These are phyloP conservation scores for Thecophora atra DNA, from an alignment of 2,888 invertebrate genomes.

Conservation along the genomic window DNA sequence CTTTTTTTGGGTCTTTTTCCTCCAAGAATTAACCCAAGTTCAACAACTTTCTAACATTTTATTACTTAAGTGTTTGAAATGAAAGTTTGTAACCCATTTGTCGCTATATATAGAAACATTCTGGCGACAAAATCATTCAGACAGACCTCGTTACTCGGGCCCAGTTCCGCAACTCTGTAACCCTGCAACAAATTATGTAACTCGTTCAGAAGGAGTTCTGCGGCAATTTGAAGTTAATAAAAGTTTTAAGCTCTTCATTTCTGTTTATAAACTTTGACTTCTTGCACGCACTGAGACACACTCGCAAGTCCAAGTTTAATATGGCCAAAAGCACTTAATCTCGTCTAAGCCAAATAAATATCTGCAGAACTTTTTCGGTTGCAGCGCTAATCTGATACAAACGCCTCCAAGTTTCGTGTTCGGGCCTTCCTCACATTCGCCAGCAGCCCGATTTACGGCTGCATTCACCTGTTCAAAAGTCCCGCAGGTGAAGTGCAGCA, in stretches of 20 bases:
- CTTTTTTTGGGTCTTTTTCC: no score
- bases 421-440: background rate
- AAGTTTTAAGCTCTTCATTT: slow-evolving; percentile 27
- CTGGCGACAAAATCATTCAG: no score
- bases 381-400: background rate
- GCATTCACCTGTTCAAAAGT: background rate
- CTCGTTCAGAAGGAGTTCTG: background rate
- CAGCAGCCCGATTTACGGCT: background rate
- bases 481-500: background rate
- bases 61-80: background rate
- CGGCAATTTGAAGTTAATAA: slow-evolving; percentile 24
- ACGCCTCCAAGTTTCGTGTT: background rate
- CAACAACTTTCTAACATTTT: background rate
- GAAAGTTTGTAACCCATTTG: background rate
- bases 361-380: background rate
- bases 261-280: slow-evolving; percentile 25
- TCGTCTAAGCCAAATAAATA: slow-evolving; percentile 13
- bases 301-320: slow-evolving; percentile 14
- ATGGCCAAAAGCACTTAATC: slow-evolving; percentile 33
- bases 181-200: background rate
- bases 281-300: slow-evolving; percentile 2
- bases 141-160: no score
- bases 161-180: background rate
- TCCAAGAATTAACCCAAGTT: no score
- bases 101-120: background rate